Conservation (phyloP, 2,797 vertebrate genomes). For the Dryobates pubescens region DNA sequence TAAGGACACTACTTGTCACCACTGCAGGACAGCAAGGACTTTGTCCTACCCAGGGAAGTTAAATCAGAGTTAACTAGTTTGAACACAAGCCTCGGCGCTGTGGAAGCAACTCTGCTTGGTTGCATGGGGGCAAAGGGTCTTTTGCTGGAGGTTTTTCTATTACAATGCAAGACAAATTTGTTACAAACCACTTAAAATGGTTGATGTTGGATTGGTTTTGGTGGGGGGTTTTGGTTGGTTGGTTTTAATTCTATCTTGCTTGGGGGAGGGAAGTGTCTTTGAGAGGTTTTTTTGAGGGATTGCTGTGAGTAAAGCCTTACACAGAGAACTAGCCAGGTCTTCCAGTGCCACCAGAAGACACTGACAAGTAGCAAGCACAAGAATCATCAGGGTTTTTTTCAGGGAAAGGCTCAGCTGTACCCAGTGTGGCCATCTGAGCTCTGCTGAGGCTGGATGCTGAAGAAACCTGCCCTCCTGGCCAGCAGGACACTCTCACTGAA, state of each 20-base stretch:
- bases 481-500: background rate
- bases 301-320: background rate
- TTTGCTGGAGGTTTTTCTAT: background rate
- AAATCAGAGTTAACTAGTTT: background rate
- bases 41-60: background rate
- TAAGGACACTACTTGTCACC: background rate
- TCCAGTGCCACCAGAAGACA: background rate
- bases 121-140: background rate
- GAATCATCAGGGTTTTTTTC: background rate
- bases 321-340: background rate
- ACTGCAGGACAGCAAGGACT: background rate
- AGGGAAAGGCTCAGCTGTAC: background rate
- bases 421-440: accelerated
- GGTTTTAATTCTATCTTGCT: background rate
- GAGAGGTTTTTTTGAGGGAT: background rate
- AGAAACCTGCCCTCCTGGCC: background rate
- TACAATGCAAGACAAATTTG: background rate
- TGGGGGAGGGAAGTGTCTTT: background rate
- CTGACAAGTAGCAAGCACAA: background rate
- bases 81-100: background rate
- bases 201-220: background rate
- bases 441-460: background rate
- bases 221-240: too few relatives aligned
- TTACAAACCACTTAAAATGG: background rate
- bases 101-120: background rate